Percentiles rank a stretch among this genome's conserved stretches.
Conservation (phyloP, 2,888 invertebrate species). For the Caenorhabditis afra region DNA sequence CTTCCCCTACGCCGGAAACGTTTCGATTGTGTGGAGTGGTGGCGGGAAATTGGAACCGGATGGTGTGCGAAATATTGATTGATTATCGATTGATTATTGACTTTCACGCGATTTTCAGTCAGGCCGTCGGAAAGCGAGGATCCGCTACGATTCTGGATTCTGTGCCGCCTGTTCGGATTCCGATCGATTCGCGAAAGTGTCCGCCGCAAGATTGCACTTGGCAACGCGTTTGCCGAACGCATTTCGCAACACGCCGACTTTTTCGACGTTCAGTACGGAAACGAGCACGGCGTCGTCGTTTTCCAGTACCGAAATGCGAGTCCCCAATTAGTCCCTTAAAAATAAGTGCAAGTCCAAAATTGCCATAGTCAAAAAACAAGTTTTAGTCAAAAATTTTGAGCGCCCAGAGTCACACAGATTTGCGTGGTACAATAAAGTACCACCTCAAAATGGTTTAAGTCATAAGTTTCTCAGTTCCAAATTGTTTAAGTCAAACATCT, state of each 20-base stretch:
- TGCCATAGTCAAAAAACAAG: too few species aligned
- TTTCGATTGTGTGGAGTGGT: constrained; percentile 44
- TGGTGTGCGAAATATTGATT: too few species aligned
- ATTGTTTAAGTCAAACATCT: too few species aligned
- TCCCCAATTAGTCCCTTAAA: too few species aligned
- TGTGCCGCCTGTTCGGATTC: constrained; percentile 51
- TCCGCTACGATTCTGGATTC: constrained; percentile 53
- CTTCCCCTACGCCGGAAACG: constrained; percentile 43
- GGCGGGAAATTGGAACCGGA: neutral
- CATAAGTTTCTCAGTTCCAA: too few species aligned
- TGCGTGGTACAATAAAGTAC: too few species aligned
- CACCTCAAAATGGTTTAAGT: too few species aligned
- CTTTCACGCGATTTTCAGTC: neutral
- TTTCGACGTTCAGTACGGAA: constrained; percentile 42
- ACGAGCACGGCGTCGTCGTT: constrained; percentile 51
- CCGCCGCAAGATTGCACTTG: constrained; percentile 42
- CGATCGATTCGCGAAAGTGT: constrained; percentile 50
- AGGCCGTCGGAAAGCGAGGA: constrained; percentile 19
- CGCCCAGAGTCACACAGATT: too few species aligned
- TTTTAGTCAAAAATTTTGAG: too few species aligned
- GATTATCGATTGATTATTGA: too few species aligned
- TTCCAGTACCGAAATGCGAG: constrained; percentile 58
- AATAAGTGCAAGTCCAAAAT: too few species aligned
- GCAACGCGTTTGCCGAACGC: constrained; percentile 47
- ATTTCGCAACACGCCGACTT: constrained; percentile 42